Conservation (phyloP, 2,888 invertebrate species). For the Acheta domesticus region DNA sequence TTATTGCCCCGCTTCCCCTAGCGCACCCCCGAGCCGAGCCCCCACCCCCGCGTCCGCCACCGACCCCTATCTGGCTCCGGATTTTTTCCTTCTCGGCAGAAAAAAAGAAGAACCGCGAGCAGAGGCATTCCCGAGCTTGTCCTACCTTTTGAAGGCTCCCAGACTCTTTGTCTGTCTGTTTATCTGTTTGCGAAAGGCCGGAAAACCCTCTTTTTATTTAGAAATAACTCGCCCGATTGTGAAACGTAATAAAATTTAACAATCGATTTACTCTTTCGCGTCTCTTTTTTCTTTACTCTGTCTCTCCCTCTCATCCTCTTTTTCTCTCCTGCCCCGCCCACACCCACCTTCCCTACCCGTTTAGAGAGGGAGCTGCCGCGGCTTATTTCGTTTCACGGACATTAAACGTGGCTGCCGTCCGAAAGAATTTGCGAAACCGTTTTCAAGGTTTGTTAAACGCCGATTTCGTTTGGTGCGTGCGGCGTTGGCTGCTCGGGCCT, state of each 20-base stretch:
- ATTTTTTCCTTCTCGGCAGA: background rate
- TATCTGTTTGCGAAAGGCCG: conserved; percentile 18
- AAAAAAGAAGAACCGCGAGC: background rate
- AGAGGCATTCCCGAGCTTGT: background rate
- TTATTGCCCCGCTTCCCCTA: conserved; percentile 18
- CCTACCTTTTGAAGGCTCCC: conserved; percentile 18
- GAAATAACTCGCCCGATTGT: conserved; percentile 9
- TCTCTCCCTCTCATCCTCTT: no score
- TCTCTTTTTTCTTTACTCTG: background rate
- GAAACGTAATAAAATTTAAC: conserved; percentile 18
- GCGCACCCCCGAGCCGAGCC: background rate
- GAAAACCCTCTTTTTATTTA: conserved; percentile 18
- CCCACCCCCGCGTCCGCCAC: background rate
- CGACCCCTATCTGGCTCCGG: background rate
- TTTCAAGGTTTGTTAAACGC: conserved; percentile 18
- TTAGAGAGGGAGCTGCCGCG: conserved; percentile 2
- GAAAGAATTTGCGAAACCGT: conserved; percentile 11
- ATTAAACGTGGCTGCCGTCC: conserved; percentile 6
- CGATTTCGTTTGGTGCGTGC: conserved; percentile 18
- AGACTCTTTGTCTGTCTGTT: conserved; percentile 18
- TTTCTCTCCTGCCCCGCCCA: no score
- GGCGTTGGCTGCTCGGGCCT: background rate
- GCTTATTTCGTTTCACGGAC: background rate
- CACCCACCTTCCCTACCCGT: background rate
- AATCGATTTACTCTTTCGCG: background rate